These are phyloP conservation scores for Eledona agricola DNA, from an alignment of 2,888 invertebrate genomes.

Conservation along the genomic window DNA sequence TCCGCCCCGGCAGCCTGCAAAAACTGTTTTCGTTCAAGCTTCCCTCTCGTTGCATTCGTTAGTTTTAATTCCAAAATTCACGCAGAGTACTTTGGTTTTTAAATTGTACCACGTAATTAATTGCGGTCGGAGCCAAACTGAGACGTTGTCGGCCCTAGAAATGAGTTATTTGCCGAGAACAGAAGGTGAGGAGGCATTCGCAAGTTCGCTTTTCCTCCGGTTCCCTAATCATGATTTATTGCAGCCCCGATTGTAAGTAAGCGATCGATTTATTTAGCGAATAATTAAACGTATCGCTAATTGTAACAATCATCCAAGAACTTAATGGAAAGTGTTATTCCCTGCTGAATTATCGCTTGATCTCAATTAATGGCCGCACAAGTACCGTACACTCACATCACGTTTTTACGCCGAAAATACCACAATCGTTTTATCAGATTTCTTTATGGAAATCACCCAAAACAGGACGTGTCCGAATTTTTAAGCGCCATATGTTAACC, in stretches of 20 bases:
- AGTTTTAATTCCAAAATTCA: too few relatives aligned
- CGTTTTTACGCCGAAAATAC: conserved; percentile 3
- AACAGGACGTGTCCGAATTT: conserved; percentile 4
- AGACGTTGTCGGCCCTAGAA: conserved; percentile 1
- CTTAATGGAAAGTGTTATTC: conserved; percentile 28
- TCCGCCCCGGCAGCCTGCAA: too few relatives aligned
- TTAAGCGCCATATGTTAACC: too few relatives aligned
- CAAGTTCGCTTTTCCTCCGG: conserved; percentile 15
- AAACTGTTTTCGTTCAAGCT: too few relatives aligned
- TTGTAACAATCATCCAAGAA: conserved; percentile 20
- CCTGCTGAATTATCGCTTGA: conserved; percentile 21
- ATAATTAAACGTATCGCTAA: conserved; percentile 26
- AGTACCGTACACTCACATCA: conserved; percentile 12
- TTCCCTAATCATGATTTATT: conserved; percentile 32
- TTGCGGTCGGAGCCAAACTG: too few relatives aligned
- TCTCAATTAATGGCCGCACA: conserved; percentile 22
- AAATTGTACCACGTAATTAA: too few relatives aligned
- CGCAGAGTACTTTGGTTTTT: too few relatives aligned
- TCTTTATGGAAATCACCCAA: conserved; percentile 17
- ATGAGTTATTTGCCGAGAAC: conserved; percentile 11
- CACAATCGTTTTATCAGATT: conserved; percentile 18
- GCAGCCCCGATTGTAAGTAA: conserved; percentile 20
- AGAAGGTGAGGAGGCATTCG: conserved; percentile 18
- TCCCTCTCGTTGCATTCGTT: too few relatives aligned
- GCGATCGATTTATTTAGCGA: conserved; percentile 26